A percentile compares a stretch with the other conserved stretches of the same genome.
phyloP scores from a whole-genome alignment of 2,113 vertebrate species.

The Erinaceus europaeus region DNA sequence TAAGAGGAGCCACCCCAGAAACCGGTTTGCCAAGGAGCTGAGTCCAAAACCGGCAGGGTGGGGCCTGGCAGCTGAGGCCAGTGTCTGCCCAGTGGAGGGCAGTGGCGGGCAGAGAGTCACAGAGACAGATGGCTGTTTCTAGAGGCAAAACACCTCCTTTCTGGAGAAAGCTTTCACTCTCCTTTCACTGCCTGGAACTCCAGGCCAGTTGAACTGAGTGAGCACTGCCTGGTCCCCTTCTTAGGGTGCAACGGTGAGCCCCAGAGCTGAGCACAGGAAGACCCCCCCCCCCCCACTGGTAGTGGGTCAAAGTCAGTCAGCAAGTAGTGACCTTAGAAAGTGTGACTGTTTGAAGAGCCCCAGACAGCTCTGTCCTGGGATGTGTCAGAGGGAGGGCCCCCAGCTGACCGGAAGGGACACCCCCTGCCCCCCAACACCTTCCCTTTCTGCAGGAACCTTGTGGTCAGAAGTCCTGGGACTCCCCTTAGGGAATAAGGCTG shows the following conservation, averaged over 20 bases:
- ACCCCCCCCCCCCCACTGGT: background rate
- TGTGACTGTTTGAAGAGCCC: background rate
- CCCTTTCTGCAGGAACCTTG: too few species aligned
- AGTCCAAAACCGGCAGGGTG: background rate
- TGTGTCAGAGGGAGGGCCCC: background rate
- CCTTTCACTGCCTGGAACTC: too few species aligned
- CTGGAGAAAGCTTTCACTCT: too few species aligned
- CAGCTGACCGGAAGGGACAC: too few species aligned
- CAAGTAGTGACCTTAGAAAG: background rate
- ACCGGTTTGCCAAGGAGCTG: conserved; percentile 36
- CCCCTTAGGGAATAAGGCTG: background rate
- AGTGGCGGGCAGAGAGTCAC: conserved; percentile 32
- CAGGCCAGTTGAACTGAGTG: too few species aligned
- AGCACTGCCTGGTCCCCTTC: too few species aligned
- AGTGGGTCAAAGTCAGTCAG: background rate
- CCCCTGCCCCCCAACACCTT: background rate
- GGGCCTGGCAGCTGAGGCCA: fast-evolving
- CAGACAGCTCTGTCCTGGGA: too few species aligned
- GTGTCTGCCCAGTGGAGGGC: conserved; percentile 55
- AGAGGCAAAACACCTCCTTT: too few species aligned
- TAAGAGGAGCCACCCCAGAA: background rate
- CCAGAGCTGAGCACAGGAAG: too few species aligned
- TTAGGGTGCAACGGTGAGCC: too few species aligned
- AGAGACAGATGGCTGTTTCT: too few species aligned
- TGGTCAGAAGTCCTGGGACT: background rate